phyloP scores from a whole-genome alignment of 2,888 invertebrate genomes.

The Automeris io region DNA sequence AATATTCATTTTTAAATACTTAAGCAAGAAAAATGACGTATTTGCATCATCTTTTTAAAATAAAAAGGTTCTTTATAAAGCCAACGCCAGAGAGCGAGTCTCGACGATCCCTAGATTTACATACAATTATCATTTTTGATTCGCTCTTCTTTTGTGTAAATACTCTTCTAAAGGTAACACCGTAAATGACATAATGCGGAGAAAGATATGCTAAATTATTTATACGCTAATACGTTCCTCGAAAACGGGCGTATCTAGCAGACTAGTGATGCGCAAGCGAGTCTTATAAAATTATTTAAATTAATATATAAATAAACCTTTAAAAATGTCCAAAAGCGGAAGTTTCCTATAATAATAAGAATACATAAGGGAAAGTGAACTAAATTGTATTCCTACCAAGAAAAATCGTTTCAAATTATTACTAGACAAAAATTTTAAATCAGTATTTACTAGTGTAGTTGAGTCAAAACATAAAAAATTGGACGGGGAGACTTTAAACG shows the following conservation, averaged over 20 bases:
- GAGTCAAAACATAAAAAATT: too few species aligned
- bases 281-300: neutral
- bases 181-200: slow-evolving; percentile 73
- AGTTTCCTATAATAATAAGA: too few species aligned
- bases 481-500: too few species aligned
- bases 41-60: slow-evolving; percentile 2
- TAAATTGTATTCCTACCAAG: too few species aligned
- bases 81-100: slow-evolving; percentile 28
- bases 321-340: too few species aligned
- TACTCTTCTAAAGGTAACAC: slow-evolving; percentile 67
- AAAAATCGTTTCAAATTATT: too few species aligned
- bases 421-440: too few species aligned
- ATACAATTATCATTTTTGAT: slow-evolving; percentile 78
- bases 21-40: neutral
- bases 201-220: slow-evolving; percentile 74
- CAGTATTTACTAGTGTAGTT: too few species aligned
- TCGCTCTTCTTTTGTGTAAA: slow-evolving; percentile 76
- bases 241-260: slow-evolving; percentile 19
- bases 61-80: slow-evolving; percentile 10
- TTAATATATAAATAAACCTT: too few species aligned
- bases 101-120: slow-evolving; percentile 68
- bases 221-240: slow-evolving; percentile 62
- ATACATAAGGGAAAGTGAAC: too few species aligned
- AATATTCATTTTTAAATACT: neutral
- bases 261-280: slow-evolving; percentile 27